Evolutionary conservation across 2,797 vertebrate genomes (phyloP), one percentile per base, ranked within the genome.

Genomic region (Xyrichtys novacula): DNA sequence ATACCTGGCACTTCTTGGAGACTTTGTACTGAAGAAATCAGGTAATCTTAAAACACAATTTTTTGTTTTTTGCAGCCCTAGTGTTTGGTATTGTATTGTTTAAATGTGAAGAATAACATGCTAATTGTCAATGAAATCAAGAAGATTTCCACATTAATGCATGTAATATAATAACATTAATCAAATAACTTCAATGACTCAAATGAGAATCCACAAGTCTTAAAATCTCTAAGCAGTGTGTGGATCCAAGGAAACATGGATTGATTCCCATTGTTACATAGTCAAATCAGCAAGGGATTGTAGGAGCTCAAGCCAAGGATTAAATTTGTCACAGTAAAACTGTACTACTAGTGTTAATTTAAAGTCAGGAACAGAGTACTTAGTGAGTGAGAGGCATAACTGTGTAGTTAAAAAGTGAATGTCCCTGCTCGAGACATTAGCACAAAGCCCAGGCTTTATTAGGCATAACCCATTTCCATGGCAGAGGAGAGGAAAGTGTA

Each of bases 241-340:
- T 38, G 77, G 67, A 85, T 90, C 81, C 60, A 36, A 60, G 54
- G 28, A 76, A 67, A 85, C 76, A 53, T 71, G 65, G 69, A 85
- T 72, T 82, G 69, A 85, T 72, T 82, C 36, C 69, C 53, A 80
- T 89, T 89, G 75, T 85, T 83, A 74, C 26, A 34, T 64, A 50
- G 59, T 76, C 61, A 60, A 77, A 83, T 87, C 75, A 84, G 76
- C 65, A 62, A 74, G 59, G 81, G 67, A 87, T 83, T 84, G 72
- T 53, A 59, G 70, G 53, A 82, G 81, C 84, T 88, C 73, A 76
- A 70, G 56, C 65, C 63, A 72, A 58, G 74, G 80, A 90, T 92
- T 89, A 76, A 63, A 90, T 91, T 87, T 85, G 80, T 83, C 78
- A 89, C 75, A 76, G 73, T 78, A 65, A 78, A 82, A 85, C 67